Evolutionary conservation across 2,113 vertebrate genomes (phyloP).

Genomic region (Hydropotes inermis): DNA sequence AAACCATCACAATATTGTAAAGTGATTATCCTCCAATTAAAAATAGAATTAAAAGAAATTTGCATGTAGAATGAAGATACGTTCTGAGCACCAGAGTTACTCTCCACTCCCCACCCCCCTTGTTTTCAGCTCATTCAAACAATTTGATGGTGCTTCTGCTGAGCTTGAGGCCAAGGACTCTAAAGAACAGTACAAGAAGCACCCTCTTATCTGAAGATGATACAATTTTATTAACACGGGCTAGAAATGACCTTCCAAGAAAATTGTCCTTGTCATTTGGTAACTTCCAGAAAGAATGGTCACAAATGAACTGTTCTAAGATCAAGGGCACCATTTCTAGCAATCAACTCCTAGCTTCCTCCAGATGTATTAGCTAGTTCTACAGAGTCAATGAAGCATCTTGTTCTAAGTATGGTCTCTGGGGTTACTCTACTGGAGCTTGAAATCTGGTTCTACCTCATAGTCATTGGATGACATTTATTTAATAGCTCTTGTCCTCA

Average conservation of each 20-base stretch:
- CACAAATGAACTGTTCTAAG: not conserved
- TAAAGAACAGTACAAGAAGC: slow-evolving; percentile 5
- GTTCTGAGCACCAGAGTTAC: not conserved
- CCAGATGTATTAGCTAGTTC: not conserved
- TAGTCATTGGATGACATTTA: not conserved
- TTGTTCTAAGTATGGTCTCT: not conserved
- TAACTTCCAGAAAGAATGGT: not conserved
- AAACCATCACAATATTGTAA: not conserved
- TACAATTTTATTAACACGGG: not conserved
- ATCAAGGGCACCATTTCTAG: not conserved
- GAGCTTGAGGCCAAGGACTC: not conserved
- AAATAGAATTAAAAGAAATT: not conserved
- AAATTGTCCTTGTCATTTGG: not conserved
- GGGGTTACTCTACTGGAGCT: not conserved
- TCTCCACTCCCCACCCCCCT: not conserved
- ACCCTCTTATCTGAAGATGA: not conserved
- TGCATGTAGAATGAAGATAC: not conserved
- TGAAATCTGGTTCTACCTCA: not conserved
- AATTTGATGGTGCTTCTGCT: not conserved
- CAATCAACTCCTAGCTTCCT: not conserved
- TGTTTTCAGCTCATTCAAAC: not conserved
- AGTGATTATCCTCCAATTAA: not conserved
- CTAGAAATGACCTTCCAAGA: slow-evolving; percentile 1
- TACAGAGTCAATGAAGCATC: not conserved
- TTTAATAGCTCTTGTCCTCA: not conserved